Evolutionary conservation across 1,140 invertebrate genomes (phyloP).

Genomic region (Zaprionus ornatus): DNA sequence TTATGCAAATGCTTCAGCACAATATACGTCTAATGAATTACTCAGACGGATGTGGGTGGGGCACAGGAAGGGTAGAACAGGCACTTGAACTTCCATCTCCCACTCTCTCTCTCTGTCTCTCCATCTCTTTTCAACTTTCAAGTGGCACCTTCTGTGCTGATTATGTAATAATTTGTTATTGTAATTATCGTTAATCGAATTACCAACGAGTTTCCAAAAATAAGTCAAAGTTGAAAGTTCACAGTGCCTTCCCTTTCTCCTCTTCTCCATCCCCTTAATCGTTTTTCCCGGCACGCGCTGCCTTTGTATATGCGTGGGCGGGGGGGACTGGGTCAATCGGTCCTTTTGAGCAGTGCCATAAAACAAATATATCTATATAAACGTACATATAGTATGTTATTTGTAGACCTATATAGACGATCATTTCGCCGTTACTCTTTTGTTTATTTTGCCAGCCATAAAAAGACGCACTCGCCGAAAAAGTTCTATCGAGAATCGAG

Average conservation of each 20-base stretch:
- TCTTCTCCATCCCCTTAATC: neutral
- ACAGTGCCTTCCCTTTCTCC: neutral
- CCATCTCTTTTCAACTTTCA: slow-evolving; percentile 18
- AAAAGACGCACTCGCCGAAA: slow-evolving; percentile 53
- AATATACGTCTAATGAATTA: slow-evolving; percentile 79
- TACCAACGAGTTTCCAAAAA: slow-evolving; percentile 35
- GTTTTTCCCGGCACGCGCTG: neutral
- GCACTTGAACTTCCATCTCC: neutral
- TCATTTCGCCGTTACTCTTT: slow-evolving; percentile 41
- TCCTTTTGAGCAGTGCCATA: slow-evolving; percentile 31
- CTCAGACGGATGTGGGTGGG: slow-evolving; percentile 34
- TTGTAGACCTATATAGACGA: slow-evolving; percentile 8
- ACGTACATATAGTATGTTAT: neutral
- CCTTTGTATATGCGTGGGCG: neutral
- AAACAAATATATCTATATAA: slow-evolving; percentile 35
- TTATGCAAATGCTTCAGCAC: slow-evolving; percentile 74
- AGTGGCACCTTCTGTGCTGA: slow-evolving; percentile 33
- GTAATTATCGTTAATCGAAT: slow-evolving; percentile 65
- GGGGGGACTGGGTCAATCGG: neutral
- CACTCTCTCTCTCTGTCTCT: neutral
- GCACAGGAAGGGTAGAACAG: neutral
- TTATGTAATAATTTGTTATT: slow-evolving; percentile 77
- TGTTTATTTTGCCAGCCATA: slow-evolving; percentile 66
- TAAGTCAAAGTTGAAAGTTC: slow-evolving; percentile 20
- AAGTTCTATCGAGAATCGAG: slow-evolving; percentile 66